Evolutionary conservation across 2,797 vertebrate genomes (phyloP), one percentile per base, ranked within the genome.

Genomic region (Enteromius viviparus): DNA sequence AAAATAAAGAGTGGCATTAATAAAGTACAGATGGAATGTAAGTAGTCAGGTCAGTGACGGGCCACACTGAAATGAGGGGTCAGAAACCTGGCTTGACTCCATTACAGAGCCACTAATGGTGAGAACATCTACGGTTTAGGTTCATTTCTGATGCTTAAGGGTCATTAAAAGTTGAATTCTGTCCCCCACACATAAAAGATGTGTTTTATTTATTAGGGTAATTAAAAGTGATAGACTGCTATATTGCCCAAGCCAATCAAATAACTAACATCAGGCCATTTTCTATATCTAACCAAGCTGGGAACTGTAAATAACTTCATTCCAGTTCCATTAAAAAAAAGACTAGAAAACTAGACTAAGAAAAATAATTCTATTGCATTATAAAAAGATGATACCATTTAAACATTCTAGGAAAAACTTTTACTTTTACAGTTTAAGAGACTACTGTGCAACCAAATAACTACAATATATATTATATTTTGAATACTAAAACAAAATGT

Each of bases 181-280:
- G 21, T 66, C 62, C 42, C 29, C 21, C 45, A 66, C 55, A 47
- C 6, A 49, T 78, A 51, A 51, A 51, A 49, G 4, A 66, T 23
- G 45, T 0, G 3, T 15, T 66, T 51, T 66, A 66, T 66, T 78
- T 66, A 78, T 77, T 77, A 66, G 45, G 40, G 58, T 60, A 32
- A 77, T 77, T 77, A 77, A 77, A 78, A 14, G 58, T 78, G 62
- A 78, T 51, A 23, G 76, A 68, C 62, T 68, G 45, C 29, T 64
- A 66, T 78, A 66, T 32, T 7, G 42, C 42, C 19, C 37, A 66
- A 29, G 29, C 62, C 3, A 4, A 66, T 65, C 37, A 51, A 78
- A 47, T 21, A 23, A 58, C 40, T 77, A 26, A 42, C 26, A 51
- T 66, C 15, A 19, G 9, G 17, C 10, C 76, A 34, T 26, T 62